A percentile compares a stretch with the other conserved stretches of the same genome.
Evolutionary conservation across 2,888 invertebrate species (phyloP).

Genomic region (Phortica magna): DNA sequence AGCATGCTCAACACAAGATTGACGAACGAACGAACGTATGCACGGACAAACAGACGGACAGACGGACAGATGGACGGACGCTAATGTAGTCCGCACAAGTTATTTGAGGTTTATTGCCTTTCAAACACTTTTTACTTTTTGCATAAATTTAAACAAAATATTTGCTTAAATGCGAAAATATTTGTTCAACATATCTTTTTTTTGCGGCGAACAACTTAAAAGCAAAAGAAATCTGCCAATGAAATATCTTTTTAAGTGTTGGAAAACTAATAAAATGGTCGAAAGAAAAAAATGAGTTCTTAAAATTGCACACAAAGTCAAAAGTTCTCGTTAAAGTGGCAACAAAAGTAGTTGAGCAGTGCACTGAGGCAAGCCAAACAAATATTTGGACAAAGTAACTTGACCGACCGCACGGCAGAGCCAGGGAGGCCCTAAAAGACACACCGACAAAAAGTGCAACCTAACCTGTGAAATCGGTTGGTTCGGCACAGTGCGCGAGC

Average conservation of each 20-base stretch:
- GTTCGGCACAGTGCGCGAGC: too few species aligned
- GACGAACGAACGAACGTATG: neutral
- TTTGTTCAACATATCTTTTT: neutral
- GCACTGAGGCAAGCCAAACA: too few species aligned
- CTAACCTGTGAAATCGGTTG: neutral
- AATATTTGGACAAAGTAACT: too few species aligned
- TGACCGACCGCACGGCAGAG: neutral
- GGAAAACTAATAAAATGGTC: neutral
- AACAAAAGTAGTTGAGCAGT: too few species aligned
- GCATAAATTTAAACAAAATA: neutral
- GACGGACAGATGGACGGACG: neutral
- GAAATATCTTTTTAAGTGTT: too few species aligned
- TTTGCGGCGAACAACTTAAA: neutral
- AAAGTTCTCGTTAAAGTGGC: neutral
- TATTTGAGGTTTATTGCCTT: neutral
- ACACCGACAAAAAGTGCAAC: neutral
- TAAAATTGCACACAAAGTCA: neutral
- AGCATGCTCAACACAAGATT: constrained; percentile 8
- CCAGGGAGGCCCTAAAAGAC: neutral
- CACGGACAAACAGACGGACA: neutral
- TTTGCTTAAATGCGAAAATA: neutral
- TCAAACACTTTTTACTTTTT: neutral
- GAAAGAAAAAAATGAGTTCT: neutral
- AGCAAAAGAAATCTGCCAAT: too few species aligned
- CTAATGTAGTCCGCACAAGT: neutral